A percentile compares a stretch with the other conserved stretches of the same genome.
Conservation (phyloP, 2,888 invertebrate species). For the Drosophila borborema region DNA sequence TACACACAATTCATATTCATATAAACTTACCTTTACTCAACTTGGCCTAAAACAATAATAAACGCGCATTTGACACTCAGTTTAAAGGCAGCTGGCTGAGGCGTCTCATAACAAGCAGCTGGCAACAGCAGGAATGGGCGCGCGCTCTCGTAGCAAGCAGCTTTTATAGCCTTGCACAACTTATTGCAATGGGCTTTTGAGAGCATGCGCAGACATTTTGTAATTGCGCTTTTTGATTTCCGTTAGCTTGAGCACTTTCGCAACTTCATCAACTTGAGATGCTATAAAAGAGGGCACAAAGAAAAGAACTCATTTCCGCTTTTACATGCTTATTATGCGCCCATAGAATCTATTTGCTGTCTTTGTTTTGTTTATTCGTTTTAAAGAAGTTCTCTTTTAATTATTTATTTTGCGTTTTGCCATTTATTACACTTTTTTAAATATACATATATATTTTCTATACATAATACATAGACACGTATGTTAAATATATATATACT, state of each 20-base stretch:
- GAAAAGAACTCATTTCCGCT: neutral
- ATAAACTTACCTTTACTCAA: neutral
- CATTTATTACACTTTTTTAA: constrained; percentile 44
- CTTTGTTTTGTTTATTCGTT: constrained; percentile 2
- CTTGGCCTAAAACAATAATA: neutral
- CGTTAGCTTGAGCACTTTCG: neutral
- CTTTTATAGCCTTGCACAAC: neutral
- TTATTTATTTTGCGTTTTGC: constrained; percentile 1
- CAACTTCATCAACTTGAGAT: too few species aligned
- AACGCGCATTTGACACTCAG: neutral
- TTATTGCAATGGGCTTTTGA: neutral
- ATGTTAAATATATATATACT: constrained; percentile 25
- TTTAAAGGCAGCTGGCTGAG: neutral
- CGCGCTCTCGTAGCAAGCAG: constrained; percentile 1
- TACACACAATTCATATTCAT: too few species aligned
- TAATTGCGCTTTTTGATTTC: neutral
- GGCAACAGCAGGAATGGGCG: neutral
- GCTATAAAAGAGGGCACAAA: neutral
- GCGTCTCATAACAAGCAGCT: constrained; percentile 27
- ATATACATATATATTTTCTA: constrained; percentile 15
- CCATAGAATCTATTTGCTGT: neutral
- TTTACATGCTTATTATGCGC: neutral
- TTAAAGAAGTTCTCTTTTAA: constrained; percentile 1
- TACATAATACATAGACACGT: constrained; percentile 13
- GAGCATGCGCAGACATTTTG: constrained; percentile 1